phyloP scores from a whole-genome alignment of 2,113 vertebrate species.

The Regulus satrapa region DNA sequence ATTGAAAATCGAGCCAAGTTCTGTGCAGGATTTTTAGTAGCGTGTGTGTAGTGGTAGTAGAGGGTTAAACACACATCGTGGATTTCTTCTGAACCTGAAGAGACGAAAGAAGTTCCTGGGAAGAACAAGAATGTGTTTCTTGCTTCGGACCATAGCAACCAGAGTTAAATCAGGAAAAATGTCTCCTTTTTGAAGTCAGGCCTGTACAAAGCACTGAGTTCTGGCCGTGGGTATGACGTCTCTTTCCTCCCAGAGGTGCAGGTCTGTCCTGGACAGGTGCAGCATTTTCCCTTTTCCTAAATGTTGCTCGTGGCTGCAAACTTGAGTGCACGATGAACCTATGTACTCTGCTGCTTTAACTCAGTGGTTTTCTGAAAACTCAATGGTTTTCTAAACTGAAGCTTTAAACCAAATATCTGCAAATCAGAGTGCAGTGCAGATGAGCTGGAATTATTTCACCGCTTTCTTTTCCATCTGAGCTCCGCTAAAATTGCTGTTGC shows the following conservation, averaged over 20 bases:
- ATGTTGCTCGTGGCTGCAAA: neutral
- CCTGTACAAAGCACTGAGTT: neutral
- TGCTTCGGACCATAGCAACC: accelerated
- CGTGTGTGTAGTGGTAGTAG: neutral
- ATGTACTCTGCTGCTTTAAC: neutral
- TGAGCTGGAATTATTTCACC: conserved; percentile 56
- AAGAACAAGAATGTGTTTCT: neutral
- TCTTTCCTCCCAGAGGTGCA: neutral
- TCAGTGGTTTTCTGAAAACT: neutral
- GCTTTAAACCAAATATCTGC: neutral
- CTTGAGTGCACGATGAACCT: neutral
- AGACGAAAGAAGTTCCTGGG: neutral
- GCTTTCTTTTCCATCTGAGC: conserved; percentile 49
- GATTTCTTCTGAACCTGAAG: neutral
- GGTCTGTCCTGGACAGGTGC: neutral
- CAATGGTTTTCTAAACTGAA: neutral
- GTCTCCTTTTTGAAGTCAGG: neutral
- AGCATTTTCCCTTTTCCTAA: neutral
- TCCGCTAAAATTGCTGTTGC: conserved; percentile 29
- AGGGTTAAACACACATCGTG: neutral
- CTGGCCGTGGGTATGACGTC: accelerated
- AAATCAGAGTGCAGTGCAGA: neutral
- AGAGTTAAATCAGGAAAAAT: neutral
- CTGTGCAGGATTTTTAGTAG: neutral
- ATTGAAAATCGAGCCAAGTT: neutral